Base-by-base conservation (phyloP, 2,113 vertebrate genomes). In the Equus przewalskii region DNA sequence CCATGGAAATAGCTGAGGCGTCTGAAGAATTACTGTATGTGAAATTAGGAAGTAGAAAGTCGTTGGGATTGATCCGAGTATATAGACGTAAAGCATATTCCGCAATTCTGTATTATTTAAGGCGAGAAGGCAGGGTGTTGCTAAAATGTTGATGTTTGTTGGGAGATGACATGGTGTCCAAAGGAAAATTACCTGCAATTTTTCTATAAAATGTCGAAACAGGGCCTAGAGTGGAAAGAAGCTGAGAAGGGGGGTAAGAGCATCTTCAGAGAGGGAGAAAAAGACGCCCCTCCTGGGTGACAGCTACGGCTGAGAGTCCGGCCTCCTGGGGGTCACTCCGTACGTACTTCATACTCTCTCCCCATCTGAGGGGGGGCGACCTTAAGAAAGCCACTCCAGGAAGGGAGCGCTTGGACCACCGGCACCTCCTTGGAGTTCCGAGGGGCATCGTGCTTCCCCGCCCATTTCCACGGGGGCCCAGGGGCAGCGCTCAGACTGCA, bases 131-230 rank as follows among this genome's bases (percentile, higher is more conserved):
- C 16, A n/a, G n/a, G 19, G 26, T 49, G 22, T 11, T 36, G 26
- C 44, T 65, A 56, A 64, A 0, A 0, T 46, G 36, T 44, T 33
- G 41, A 11, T 30, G 51, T 84, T 84, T 60, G 5, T 26, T 54
- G 54, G 46, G 54, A 44, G 28, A 36, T 49, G 51, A 62, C 8
- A 26, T 26, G 4, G 13, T 79, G 26, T 92, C 56, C 18, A 41
- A 33, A 51, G 88, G 30, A 56, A 82, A 86, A 56, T 58, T 6
- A 54, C 9, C 44, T 82, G 28, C 49, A 81, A 2, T 58, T 80
- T 80, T 78, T 51, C 83, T 46, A 12, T 81, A 67, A 62, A 79
- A 85, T 54, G 13, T 28, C 92, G 22, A 80, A 91, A 49, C 41
- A 56, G 41, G 16, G 13, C 15, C n/a, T 41, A 24, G 9, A 33